A percentile compares a stretch with the other conserved stretches of the same genome.
Evolutionary conservation across 2,888 invertebrate species (phyloP).

Genomic region (Apotomis capreana): DNA sequence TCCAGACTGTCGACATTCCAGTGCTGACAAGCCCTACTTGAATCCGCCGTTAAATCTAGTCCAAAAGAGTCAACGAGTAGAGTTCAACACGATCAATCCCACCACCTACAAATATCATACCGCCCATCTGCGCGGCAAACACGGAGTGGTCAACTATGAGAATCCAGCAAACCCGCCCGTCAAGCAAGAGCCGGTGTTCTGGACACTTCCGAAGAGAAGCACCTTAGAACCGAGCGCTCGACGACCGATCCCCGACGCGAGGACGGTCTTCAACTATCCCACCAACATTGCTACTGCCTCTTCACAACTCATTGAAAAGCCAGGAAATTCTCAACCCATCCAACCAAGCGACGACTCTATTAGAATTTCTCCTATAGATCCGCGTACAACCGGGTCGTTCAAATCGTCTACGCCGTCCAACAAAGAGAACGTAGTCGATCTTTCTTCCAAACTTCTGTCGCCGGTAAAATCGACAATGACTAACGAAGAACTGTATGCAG

Average conservation of each 20-base stretch:
- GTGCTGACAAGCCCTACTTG: conserved; percentile 79
- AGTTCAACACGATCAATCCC: conserved; percentile 64
- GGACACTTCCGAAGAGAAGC: conserved; percentile 82
- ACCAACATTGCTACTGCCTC: conserved; percentile 51
- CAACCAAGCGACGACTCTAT: conserved; percentile 71
- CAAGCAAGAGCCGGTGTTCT: conserved; percentile 78
- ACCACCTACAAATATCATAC: conserved; percentile 64
- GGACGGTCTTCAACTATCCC: conserved; percentile 54
- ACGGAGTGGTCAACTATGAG: conserved; percentile 66
- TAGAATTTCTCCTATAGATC: conserved; percentile 87
- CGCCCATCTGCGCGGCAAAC: conserved; percentile 69
- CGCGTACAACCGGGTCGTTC: conserved; percentile 83
- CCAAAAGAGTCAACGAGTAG: conserved; percentile 59
- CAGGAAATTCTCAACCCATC: conserved; percentile 37
- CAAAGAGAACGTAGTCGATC: conserved; percentile 77
- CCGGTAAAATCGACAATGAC: conserved; percentile 89
- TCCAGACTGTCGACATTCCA: conserved; percentile 87
- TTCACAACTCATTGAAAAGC: conserved; percentile 46
- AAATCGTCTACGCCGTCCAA: conserved; percentile 87
- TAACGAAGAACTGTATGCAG: conserved; percentile 90
- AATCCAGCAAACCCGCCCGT: conserved; percentile 53
- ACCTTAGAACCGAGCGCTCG: conserved; percentile 54
- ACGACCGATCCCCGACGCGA: conserved; percentile 49
- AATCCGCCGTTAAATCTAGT: conserved; percentile 60
- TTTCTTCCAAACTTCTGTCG: conserved; percentile 81